A percentile compares a stretch with the other conserved stretches of the same genome.
phyloP scores from a whole-genome alignment of 2,113 vertebrate genomes.

The Probosciger aterrimus region DNA sequence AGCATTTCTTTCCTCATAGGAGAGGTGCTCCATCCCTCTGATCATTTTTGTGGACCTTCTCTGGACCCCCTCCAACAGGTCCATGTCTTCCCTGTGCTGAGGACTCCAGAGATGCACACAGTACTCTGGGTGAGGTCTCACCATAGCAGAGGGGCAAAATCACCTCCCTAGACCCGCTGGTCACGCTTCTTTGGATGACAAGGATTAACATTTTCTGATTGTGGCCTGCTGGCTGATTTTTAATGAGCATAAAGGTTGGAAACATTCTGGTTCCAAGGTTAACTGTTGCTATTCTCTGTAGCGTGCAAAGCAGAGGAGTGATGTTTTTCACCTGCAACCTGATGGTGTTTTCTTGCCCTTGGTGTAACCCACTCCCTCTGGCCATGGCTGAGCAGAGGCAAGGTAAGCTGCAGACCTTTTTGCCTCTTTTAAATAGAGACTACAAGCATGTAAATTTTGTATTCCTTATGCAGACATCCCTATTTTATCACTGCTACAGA shows the following conservation, averaged over 20 bases:
- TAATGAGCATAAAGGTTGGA: neutral
- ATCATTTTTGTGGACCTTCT: neutral
- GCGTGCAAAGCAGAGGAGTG: rapidly evolving
- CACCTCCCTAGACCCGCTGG: neutral
- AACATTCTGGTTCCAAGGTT: neutral
- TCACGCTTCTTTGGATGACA: neutral
- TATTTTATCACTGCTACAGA: neutral
- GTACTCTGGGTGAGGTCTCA: neutral
- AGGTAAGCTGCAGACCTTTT: neutral
- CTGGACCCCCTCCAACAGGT: neutral
- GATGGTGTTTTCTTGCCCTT: rapidly evolving
- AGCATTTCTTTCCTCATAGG: neutral
- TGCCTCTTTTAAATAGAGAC: neutral
- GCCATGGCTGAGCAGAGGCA: rapidly evolving
- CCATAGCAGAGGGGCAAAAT: neutral
- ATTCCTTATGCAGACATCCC: neutral
- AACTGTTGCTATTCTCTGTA: neutral
- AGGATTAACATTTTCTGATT: neutral
- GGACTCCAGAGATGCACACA: no score
- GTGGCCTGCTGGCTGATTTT: neutral
- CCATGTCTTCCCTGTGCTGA: neutral
- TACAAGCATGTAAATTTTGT: neutral
- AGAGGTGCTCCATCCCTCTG: neutral
- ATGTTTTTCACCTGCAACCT: neutral
- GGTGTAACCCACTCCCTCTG: neutral